Evolutionary conservation across 2,797 vertebrate species (phyloP), one percentile per base, ranked within the genome.

Genomic region (Platyrinchus mystaceus): DNA sequence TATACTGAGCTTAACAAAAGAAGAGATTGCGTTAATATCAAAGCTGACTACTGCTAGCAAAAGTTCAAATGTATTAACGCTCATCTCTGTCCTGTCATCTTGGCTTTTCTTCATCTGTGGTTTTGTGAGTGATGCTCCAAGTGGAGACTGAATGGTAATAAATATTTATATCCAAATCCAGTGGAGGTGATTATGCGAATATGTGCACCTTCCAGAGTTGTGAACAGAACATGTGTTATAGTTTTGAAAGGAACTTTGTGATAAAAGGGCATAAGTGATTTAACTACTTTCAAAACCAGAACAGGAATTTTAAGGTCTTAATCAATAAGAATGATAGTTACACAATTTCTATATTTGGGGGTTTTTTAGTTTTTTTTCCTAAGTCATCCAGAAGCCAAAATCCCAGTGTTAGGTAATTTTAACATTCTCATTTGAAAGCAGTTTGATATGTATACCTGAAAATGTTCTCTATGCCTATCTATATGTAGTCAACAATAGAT

Each of bases 21-120:
- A 76, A 77, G 22, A 6, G 63, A 58, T n/a, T 78, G 27, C 86
- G 47, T 95, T 94, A 89, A 82, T 93, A 89, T 93, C 63, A 93
- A 95, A 93, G 52, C 67, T 89, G 47, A 74, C 67, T 87, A 49
- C n/a, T 71, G 50, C 41, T 75, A 84, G 70, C 41, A 50, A 76
- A 93, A 94, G 67, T 93, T 96, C 53, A 83, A 76, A 82, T 50
- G 21, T 74, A 75, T 89, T 93, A 89, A 27, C 47, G 82, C 94
- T 95, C 78, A 82, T 89, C 74, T 91, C n/a, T 78, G 41, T 83
- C 55, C 47, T 93, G 84, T 93, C 96, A 94, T 77, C 71, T 60
- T 70, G 68, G 23, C 26, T 96, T 92, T 95, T 90, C 78, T 87
- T 95, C 85, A 75, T 89, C 63, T 86, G 23, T 0, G 3, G n/a